Evolutionary conservation across 1,140 invertebrate species (phyloP), one percentile per base, ranked within the genome.

Genomic region (Pseudomyrmex concolor): DNA sequence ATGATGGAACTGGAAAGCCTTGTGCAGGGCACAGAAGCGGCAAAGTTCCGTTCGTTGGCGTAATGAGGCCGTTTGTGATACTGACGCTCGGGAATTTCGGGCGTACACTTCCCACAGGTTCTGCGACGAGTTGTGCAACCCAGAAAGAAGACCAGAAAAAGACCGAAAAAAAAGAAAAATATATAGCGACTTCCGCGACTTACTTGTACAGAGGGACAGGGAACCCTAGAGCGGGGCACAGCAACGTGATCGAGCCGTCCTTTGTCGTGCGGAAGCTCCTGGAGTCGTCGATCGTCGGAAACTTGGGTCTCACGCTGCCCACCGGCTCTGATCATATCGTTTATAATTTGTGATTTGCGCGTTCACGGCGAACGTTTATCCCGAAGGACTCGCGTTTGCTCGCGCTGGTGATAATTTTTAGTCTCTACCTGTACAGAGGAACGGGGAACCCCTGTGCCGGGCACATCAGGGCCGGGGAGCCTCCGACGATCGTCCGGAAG

Each of bases 21-120:
- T 95, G 95, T 67, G 95, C 95, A 51, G 95, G 95, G 92, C 96
- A 96, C 54, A 95, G 94, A 48, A 98, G 94, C 74, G 96, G 95
- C 80, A 96, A 91, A 92, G 92, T 95, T 89, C 94, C 92, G 91
- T 94, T 93, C 84, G 95, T 92, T 86, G 86, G 91, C 84, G 95
- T 94, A 87, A 95, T 93, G 88, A 96, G 95, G 88, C 96, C 95
- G 90, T 95, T 96, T 92, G 95, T 95, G 83, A 95, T 96, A 93
- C 94, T 94, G 90, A 95, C 93, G 85, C 95, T 96, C 85, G 96
- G 95, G 91, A 96, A 96, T 93, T 96, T 96, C 72, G 96, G 96
- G 84, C 95, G 95, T 80, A 96, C 95, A 90, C 95, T 96, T 89
- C 95, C 96, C 90, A 96, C 94, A 45, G 96, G 95, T 92, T 96